Percentiles rank a stretch among this genome's conserved stretches.
phyloP scores from a whole-genome alignment of 2,888 invertebrate species.

The Sesia apiformis region DNA sequence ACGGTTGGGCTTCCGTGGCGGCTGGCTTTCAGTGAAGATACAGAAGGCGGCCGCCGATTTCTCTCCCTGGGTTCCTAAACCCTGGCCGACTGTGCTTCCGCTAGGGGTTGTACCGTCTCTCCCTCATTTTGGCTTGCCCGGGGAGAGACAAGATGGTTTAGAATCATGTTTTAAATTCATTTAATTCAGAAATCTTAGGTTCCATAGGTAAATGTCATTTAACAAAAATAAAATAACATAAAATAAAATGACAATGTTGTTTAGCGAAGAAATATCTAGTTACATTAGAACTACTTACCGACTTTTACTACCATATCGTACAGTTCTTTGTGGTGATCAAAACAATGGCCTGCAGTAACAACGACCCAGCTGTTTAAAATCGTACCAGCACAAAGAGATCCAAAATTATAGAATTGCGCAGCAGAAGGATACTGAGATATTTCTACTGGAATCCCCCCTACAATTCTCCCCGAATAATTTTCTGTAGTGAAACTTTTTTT shows the following conservation, averaged over 20 bases:
- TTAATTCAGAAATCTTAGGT: too few species aligned
- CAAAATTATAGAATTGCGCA: constrained; percentile 39
- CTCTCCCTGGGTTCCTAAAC: too few species aligned
- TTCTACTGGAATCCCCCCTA: constrained; percentile 30
- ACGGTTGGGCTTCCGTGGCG: too few species aligned
- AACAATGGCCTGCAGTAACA: constrained; percentile 50
- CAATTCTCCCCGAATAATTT: constrained; percentile 13
- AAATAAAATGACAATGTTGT: not conserved
- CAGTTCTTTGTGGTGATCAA: constrained; percentile 28
- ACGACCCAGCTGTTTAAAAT: constrained; percentile 42
- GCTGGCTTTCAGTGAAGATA: too few species aligned
- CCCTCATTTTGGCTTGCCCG: too few species aligned
- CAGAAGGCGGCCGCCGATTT: too few species aligned
- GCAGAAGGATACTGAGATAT: constrained; percentile 32
- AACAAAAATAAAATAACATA: not conserved
- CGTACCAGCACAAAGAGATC: constrained; percentile 38
- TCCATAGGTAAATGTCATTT: too few species aligned
- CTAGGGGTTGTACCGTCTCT: too few species aligned
- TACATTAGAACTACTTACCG: constrained; percentile 26
- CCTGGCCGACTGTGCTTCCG: too few species aligned
- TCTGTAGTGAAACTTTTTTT: too few species aligned
- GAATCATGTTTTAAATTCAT: too few species aligned
- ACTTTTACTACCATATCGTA: constrained; percentile 33
- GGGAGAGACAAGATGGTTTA: too few species aligned
- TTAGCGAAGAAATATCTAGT: not conserved